These are phyloP conservation scores for Larimichthys polyactis DNA, from an alignment of 2,113 vertebrate genomes.

Conservation along the genomic window DNA sequence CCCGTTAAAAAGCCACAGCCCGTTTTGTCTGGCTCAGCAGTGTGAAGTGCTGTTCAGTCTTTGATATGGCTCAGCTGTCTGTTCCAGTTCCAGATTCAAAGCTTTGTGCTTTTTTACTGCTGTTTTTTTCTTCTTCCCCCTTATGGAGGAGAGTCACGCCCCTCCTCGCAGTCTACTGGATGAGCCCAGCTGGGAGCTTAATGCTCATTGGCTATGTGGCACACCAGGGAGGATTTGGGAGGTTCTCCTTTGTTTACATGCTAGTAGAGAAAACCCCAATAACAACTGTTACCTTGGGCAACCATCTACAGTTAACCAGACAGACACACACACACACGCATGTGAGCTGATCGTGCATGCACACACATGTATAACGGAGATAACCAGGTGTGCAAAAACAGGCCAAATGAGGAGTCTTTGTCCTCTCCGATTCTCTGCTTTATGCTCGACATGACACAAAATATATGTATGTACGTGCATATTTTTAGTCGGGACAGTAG, in stretches of 20 bases:
- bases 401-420: conserved; percentile 39
- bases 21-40: conserved; percentile 29
- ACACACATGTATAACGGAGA: conserved; percentile 2
- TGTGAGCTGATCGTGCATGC: conserved; percentile 4
- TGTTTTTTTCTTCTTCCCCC: conserved; percentile 49
- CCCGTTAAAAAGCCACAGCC: conserved; percentile 19
- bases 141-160: conserved; percentile 51
- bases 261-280: conserved; percentile 71
- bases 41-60: conserved; percentile 53
- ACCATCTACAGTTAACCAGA: conserved; percentile 63
- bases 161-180: conserved; percentile 67
- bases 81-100: conserved; percentile 71
- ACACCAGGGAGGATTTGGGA: conserved; percentile 66
- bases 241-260: conserved; percentile 84
- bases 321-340: conserved; percentile 15
- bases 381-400: conserved; percentile 43
- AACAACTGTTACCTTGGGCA: conserved; percentile 80
- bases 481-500: conserved; percentile 34
- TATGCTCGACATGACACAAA: conserved; percentile 23
- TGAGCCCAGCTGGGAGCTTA: conserved; percentile 61
- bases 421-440: conserved; percentile 24
- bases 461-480: conserved; percentile 12
- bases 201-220: conserved; percentile 69
- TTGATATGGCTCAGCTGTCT: conserved; percentile 74
- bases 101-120: conserved; percentile 78